A percentile compares a stretch with the other conserved stretches of the same genome.
phyloP scores from a whole-genome alignment of 2,888 invertebrate genomes.

The Andrena trimmerana region DNA sequence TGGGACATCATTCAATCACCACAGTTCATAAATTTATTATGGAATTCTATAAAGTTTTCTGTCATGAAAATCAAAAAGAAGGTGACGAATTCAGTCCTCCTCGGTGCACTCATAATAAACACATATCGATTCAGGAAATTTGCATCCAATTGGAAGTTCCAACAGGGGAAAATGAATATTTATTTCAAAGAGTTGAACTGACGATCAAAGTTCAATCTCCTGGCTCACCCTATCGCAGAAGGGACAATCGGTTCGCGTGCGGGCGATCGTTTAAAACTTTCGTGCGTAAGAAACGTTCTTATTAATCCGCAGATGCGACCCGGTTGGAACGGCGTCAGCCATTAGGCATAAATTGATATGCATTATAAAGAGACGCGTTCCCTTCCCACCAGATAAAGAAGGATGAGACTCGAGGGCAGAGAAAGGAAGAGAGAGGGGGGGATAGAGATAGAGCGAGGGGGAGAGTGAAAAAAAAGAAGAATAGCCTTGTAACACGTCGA shows the following conservation, averaged over 20 bases:
- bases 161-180: too few species aligned
- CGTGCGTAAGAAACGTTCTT: slow-evolving; percentile 36
- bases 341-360: slow-evolving; percentile 82
- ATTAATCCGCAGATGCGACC: slow-evolving; percentile 74
- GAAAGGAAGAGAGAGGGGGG: neutral
- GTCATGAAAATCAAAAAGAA: too few species aligned
- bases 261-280: slow-evolving; percentile 43
- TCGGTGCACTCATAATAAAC: too few species aligned
- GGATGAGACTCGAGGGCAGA: slow-evolving; percentile 41
- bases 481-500: slow-evolving; percentile 60
- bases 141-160: too few species aligned
- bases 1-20: too few species aligned
- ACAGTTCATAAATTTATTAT: too few species aligned
- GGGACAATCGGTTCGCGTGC: slow-evolving; percentile 4
- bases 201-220: neutral
- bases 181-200: neutral
- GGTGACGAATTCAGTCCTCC: too few species aligned
- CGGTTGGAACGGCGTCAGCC: slow-evolving; percentile 67
- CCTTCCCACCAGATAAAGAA: slow-evolving; percentile 20
- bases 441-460: slow-evolving; percentile 3
- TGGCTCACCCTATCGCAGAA: neutral
- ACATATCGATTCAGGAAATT: too few species aligned
- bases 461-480: slow-evolving; percentile 46
- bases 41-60: too few species aligned
- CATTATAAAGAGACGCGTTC: slow-evolving; percentile 76